Evolutionary conservation across 2,113 vertebrate genomes (phyloP), one percentile per base, ranked within the genome.

Genomic region (Ammospiza caudacuta): DNA sequence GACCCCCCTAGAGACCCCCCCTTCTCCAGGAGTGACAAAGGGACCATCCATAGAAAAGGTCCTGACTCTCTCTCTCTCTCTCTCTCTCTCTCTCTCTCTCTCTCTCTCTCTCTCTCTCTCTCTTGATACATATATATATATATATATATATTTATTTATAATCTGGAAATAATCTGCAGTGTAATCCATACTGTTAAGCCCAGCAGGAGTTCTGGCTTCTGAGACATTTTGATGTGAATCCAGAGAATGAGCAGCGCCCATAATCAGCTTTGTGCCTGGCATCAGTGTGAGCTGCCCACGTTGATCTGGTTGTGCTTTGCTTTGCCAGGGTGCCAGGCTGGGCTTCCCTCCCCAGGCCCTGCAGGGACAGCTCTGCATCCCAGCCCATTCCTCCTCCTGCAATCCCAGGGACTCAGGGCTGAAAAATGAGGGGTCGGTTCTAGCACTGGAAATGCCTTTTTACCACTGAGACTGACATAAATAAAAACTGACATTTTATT

Each of bases 131-230:
- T 35, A 35, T 35, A 35, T 35, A 35, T 35, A 44, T 44, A 19
- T 44, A 7, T 47, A 22, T 47, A 4, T 47, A 6, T 18, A 24
- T 80, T 61, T 81, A n/a, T 28, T 55, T n/a, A 15, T 58, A 67
- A 39, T 35, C 76, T 94, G 58, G 64, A 92, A 90, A 90, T 87
- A 89, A 86, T 90, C 73, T 84, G 54, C 80, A 74, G 66, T 74
- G 64, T 81, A 95, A 92, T 69, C 74, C 78, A 80, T 13, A 10
- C 25, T 31, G 33, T 62, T 83, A 90, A 79, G 59, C 23, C 35
- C 62, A 88, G 70, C 58, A 85, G 58, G 41, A 92, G 62, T 69
- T 75, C 66, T 28, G 76, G 66, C 37, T 85, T 68, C 55, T 46
- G 15, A 66, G 46, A 89, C 16, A 9, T 76, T 87, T 87, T 43